These are phyloP conservation scores for Nipponacmea schrenckii DNA, from an alignment of 2,888 invertebrate genomes.

Conservation along the genomic window DNA sequence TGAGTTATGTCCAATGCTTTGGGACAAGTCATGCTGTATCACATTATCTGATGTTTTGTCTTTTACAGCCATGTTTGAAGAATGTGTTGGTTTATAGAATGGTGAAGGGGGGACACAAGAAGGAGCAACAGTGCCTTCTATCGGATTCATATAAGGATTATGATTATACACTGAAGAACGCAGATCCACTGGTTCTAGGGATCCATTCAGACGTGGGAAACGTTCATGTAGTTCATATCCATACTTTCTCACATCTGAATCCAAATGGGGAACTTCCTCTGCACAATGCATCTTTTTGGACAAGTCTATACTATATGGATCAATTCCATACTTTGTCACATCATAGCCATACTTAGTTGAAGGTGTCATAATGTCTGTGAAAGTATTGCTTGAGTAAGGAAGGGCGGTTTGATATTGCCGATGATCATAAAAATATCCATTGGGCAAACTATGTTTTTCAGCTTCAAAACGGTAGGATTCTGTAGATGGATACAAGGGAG, in stretches of 20 bases:
- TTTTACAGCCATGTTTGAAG: slow-evolving; percentile 20
- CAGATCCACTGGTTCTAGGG: slow-evolving; percentile 56
- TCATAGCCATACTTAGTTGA: slow-evolving; percentile 62
- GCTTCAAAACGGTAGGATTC: slow-evolving; percentile 56
- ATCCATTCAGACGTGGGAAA: slow-evolving; percentile 53
- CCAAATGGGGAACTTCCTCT: slow-evolving; percentile 53
- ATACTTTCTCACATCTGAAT: slow-evolving; percentile 56
- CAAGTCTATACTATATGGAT: slow-evolving; percentile 61
- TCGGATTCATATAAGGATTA: slow-evolving; percentile 41
- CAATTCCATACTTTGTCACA: slow-evolving; percentile 58
- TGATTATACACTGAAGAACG: slow-evolving; percentile 50
- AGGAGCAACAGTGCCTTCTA: slow-evolving; percentile 44
- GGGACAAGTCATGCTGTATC: slow-evolving; percentile 3
- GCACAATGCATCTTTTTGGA: slow-evolving; percentile 60
- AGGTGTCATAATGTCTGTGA: slow-evolving; percentile 60
- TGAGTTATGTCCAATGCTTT: slow-evolving; percentile 43
- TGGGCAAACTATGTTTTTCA: slow-evolving; percentile 58
- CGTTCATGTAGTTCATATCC: slow-evolving; percentile 49
- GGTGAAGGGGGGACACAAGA: slow-evolving; percentile 42
- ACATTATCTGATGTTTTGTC: slow-evolving; percentile 10
- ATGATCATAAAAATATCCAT: slow-evolving; percentile 63
- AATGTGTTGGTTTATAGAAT: slow-evolving; percentile 42
- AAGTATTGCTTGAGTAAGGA: slow-evolving; percentile 60
- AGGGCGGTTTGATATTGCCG: slow-evolving; percentile 63
- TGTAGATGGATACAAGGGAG: slow-evolving; percentile 46